Evolutionary conservation across 2,797 vertebrate genomes (phyloP).

Genomic region (Micromesistius poutassou): DNA sequence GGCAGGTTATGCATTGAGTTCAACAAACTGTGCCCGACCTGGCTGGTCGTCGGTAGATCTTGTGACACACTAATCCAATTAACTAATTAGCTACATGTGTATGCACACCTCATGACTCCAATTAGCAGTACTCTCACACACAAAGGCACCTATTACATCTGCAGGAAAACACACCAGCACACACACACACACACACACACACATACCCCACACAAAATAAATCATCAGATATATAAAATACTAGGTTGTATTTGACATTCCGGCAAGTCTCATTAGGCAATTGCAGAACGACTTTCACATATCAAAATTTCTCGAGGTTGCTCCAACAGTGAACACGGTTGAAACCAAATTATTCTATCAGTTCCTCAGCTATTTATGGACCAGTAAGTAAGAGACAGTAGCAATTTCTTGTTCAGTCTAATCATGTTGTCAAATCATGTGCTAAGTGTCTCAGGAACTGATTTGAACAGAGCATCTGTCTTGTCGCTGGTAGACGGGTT

Average conservation of each 20-base stretch:
- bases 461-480: not conserved
- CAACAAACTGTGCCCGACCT: not conserved
- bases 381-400: not conserved
- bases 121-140: conserved; percentile 42
- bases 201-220: not conserved
- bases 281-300: not conserved
- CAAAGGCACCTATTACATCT: not conserved
- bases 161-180: not conserved
- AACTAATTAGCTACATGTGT: conserved; percentile 59
- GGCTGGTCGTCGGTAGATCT: conserved; percentile 46
- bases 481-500: not conserved
- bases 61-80: conserved; percentile 72
- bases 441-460: not conserved
- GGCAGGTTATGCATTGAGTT: not conserved
- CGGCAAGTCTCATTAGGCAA: not conserved
- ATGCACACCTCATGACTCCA: conserved; percentile 35
- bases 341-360: not conserved
- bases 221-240: not conserved
- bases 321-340: not conserved
- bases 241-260: not conserved
- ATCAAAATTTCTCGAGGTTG: not conserved
- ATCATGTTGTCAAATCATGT: not conserved
- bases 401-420: not conserved
- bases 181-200: conserved; percentile 23
- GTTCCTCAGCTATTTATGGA: not conserved